Base-by-base conservation (phyloP, 2,797 vertebrate species). In the Danio jaintianensis region DNA sequence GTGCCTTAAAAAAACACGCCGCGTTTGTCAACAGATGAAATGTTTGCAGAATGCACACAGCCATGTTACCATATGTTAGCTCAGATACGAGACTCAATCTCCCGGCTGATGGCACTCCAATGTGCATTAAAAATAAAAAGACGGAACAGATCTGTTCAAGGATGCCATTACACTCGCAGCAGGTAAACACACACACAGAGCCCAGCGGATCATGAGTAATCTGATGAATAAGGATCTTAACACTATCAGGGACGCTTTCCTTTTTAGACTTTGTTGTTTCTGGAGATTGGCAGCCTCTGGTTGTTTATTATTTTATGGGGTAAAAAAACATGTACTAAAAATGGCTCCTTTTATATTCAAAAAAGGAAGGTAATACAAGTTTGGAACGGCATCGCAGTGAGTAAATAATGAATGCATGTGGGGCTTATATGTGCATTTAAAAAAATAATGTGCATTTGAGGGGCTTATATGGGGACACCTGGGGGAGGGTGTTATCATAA, bases 61-160 rank as follows among this genome's bases (percentile, higher is more conserved):
- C 81, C 85, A 80, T 62, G 84, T 85, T 84, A 87, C 90, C 89
- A 91, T 89, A 91, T 92, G 90, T 87, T 87, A 86, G 80, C 84
- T 87, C 85, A 89, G 86, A 80, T 82, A 86, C 78, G 86, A 80
- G 84, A 85, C 79, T 86, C 87, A n/a, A 43, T 67, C 76, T 64
- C 83, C 85, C 75, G 55, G 68, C 53, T 83, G 74, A 85, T 55
- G 47, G 82, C 83, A 82, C 88, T 82, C 80, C 85, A 86, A 82
- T 85, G 82, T 81, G 66, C 83, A 85, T 72, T 63, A 79, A 29
- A 52, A 55, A 48, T 36, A 77, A 81, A 61, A 85, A 90, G 73
- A 75, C 3, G 11, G 53, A 88, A 84, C 22, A 58, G 68, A 45
- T 12, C 53, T 55, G 48, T 52, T 40, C 82, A 13, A 59, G 50